phyloP scores from a whole-genome alignment of 35 echinoderm and acorn worm genomes.

The Ophiothrix spiculata region DNA sequence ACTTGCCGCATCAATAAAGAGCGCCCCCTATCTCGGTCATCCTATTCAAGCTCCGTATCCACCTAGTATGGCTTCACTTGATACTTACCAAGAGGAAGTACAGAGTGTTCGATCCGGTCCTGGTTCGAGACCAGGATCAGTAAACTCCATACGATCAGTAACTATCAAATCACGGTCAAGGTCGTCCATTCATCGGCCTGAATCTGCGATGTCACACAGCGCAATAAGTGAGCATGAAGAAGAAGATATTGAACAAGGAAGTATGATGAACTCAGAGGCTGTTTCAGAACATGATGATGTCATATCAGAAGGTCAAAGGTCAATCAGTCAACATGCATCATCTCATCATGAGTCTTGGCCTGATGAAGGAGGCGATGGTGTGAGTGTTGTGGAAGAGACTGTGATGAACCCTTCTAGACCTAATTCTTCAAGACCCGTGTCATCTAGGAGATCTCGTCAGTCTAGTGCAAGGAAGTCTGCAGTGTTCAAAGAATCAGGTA shows the following conservation, averaged over 20 bases:
- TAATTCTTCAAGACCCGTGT: neutral
- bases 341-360: neutral
- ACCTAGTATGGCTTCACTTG: neutral
- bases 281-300: neutral
- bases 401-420: neutral
- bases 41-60: conserved; percentile 60
- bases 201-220: neutral
- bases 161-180: neutral
- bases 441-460: neutral
- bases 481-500: too few species aligned
- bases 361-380: neutral
- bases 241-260: neutral
- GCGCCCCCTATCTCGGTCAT: conserved; percentile 59
- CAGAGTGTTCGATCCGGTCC: neutral
- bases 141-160: neutral
- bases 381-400: neutral
- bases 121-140: neutral
- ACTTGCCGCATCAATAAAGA: conserved; percentile 79
- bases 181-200: neutral
- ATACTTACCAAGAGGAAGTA: neutral
- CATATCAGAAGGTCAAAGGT: neutral
- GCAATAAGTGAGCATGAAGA: neutral
- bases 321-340: neutral
- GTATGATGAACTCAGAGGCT: neutral
- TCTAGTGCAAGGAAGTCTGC: neutral